A percentile compares a stretch with the other conserved stretches of the same genome.
phyloP scores from a whole-genome alignment of 2,888 invertebrate genomes.

The Drosophila ezoana region DNA sequence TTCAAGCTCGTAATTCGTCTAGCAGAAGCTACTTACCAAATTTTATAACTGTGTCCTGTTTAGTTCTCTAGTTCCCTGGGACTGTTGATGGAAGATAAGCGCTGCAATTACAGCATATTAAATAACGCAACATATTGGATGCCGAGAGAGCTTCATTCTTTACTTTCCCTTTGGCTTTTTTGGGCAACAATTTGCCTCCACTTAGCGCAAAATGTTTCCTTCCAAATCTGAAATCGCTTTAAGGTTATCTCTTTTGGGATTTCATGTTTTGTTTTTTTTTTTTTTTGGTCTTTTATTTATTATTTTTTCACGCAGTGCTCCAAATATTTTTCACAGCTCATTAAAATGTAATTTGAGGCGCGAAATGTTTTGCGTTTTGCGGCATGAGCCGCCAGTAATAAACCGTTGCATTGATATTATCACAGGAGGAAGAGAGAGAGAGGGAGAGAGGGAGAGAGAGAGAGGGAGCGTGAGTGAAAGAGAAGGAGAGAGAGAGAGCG shows the following conservation, averaged over 20 bases:
- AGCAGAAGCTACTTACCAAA: background rate
- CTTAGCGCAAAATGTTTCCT: conserved; percentile 50
- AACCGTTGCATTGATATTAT: conserved; percentile 75
- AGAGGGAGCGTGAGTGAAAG: background rate
- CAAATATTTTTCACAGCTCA: conserved; percentile 81
- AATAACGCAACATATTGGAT: conserved; percentile 8
- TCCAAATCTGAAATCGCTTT: conserved; percentile 32
- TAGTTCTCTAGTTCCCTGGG: background rate
- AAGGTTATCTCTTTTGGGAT: conserved; percentile 35
- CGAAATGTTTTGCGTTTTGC: conserved; percentile 65
- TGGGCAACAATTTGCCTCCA: conserved; percentile 60
- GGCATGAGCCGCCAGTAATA: conserved; percentile 51
- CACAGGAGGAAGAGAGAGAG: conserved; percentile 14
- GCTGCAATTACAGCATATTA: conserved; percentile 16
- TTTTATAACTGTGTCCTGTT: fast-evolving
- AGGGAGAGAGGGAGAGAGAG: background rate
- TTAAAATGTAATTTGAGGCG: conserved; percentile 78
- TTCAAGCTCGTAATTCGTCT: background rate
- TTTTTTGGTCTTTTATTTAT: conserved; percentile 23
- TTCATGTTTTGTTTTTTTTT: background rate
- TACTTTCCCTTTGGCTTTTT: conserved; percentile 13
- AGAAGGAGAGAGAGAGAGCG: conserved; percentile 3
- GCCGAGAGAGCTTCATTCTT: background rate
- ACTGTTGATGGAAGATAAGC: conserved; percentile 3
- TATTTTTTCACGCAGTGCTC: conserved; percentile 42